Percentiles rank a stretch among this genome's conserved stretches.
Evolutionary conservation across 2,113 vertebrate genomes (phyloP).

Genomic region (Peromyscus maniculatus): DNA sequence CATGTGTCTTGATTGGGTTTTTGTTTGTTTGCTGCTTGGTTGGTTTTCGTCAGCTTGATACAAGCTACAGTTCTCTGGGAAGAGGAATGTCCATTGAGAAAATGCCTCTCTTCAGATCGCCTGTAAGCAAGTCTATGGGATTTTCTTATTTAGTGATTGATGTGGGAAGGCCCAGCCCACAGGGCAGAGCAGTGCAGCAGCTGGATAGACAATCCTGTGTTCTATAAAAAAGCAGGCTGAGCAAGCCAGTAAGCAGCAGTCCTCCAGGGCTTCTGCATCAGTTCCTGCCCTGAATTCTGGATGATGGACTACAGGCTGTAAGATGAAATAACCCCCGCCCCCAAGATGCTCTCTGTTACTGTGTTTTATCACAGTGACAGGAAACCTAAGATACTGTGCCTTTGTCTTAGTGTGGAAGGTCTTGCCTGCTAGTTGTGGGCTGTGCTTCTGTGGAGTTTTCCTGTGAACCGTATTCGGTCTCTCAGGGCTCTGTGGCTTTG

Average conservation of each 20-base stretch:
- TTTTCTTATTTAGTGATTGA: not conserved
- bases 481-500: not conserved
- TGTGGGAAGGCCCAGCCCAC: not conserved
- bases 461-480: not conserved
- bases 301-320: not conserved
- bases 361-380: not conserved
- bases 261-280: not conserved
- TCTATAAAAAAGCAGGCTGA: not conserved
- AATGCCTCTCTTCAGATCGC: not conserved
- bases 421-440: not conserved
- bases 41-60: not conserved
- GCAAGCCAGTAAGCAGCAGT: not conserved
- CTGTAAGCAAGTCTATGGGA: not conserved
- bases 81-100: not conserved
- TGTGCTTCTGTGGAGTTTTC: not conserved
- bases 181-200: not conserved
- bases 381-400: not conserved
- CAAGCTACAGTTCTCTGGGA: not conserved
- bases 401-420: not conserved
- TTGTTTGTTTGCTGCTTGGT: not conserved
- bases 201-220: not conserved
- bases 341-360: not conserved
- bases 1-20: not conserved
- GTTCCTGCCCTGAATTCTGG: not conserved
- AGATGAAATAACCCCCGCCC: not conserved